Evolutionary conservation across 1,140 invertebrate genomes (phyloP), one percentile per base, ranked within the genome.

Genomic region (Antheraea mylitta): DNA sequence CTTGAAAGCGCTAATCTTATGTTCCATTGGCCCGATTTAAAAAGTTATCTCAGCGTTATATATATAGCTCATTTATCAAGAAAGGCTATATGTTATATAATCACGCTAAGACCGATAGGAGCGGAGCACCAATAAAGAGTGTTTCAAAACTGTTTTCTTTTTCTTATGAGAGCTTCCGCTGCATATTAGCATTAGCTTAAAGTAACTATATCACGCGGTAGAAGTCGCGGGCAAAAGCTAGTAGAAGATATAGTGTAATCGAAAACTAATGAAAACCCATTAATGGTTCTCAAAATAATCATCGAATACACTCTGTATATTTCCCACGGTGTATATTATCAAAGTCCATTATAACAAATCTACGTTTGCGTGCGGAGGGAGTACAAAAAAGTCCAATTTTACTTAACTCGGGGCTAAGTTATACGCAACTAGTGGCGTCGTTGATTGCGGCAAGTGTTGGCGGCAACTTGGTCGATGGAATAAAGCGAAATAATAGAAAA

Each of bases 271-370:
- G 72, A 77, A 80, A 79, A 77, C 62, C 78, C 69, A 77, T 76
- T 80, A 80, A 70, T 71, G 67, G 72, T 62, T 53, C 66, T 62
- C 66, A 74, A 73, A 75, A 75, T 77, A 75, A 76, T 83, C 72
- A 74, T 81, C 80, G 75, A 81, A 79, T 81, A 77, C 79, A 81
- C 63, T 69, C 67, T 77, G 76, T 75, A 79, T 69, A 77, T 70
- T 84, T 84, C 82, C 82, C 82, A 84, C 82, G 82, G 63, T 64
- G 61, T 42, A 78, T 77, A 79, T 80, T 84, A 82, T 77, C 74
- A 78, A 74, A 65, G 71, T 59, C 64, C 53, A 65, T 67, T 70
- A 75, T 73, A 60, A 73, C 77, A 68, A 77, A 71, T 42, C 36
- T 77, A 72, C 9, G 7, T 13, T 18, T 73, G 65, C 71, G 67